Evolutionary conservation across 2,797 vertebrate species (phyloP), one percentile per base, ranked within the genome.

Genomic region (Choloepus didactylus): DNA sequence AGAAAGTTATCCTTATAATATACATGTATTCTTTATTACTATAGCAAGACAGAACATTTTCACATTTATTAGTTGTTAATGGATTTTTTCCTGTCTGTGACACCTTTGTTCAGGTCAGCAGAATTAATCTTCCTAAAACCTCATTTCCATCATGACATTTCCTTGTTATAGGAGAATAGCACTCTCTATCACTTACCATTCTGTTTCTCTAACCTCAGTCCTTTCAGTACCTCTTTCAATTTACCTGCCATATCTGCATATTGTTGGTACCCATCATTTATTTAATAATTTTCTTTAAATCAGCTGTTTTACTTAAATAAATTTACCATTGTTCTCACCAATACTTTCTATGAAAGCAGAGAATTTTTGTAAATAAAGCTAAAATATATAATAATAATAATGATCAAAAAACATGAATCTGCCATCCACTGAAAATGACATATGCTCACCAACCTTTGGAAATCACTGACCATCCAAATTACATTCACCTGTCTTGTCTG

Each of bases 271-370:
- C 29, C 35, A 79, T 49, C 59, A 46, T 76, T 72, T 87, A 69
- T 23, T 75, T 76, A 70, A 67, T 60, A n/a, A 38, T 54, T 86
- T 89, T 94, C 44, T 51, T 64, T 64, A 86, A 70, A 41, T 84
- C 59, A 89, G 72, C 21, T 38, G 3, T 77, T 87, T 94, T 59
- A 77, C n/a, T 60, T 93, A 73, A 87, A 80, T 90, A 79, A 93
- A 73, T 46, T 77, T 89, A 56, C 12, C 49, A 64, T 86, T 66
- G 23, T 75, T 75, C 60, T 51, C 75, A 83, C 27, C 54, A 81
- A 81, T 46, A 80, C 64, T 70, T 93, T 67, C 49, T 80, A 15
- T 85, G 21, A 66, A 85, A 72, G 86, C 38, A 67, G 35, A 91
- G 90, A 25, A 80, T 93, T 91, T 62, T 60, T 64, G 23, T 69